Evolutionary conservation across 2,113 vertebrate species (phyloP), one percentile per base, ranked within the genome.

Genomic region (Chaenocephalus aceratus): DNA sequence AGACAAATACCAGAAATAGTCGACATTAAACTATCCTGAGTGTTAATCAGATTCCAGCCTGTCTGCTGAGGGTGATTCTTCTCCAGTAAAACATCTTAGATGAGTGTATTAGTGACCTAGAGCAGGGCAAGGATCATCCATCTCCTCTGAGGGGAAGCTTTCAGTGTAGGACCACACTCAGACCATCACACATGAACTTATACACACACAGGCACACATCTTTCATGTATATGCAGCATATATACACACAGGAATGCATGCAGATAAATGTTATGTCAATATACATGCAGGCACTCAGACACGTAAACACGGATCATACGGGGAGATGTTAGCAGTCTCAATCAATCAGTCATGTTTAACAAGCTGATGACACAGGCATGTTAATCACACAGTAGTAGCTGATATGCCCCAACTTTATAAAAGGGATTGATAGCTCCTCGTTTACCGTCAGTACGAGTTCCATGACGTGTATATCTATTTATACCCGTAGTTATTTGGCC

Each of bases 111-210:
- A 69, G 83, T 80, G 88, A 89, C 86, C 89, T 36, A 79, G 10
- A 63, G 23, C 6, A 0, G 76, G 52, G 44, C 72, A 30, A 54
- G 61, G 34, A 84, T 69, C 83, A 91, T 91, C 83, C 62, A 88
- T 91, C 91, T 90, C 76, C 45, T 34, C 57, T 48, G 30, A 87
- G 86, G 86, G 85, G 44, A 61, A 73, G 85, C 76, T 89, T 91
- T 87, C 78, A 87, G 85, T 14, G 72, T 36, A 77, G 54, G 79
- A 84, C 66, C 80, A 44, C 62, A 46, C 71, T 84, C 69, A 86
- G 76, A 83, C 68, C 61, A 74, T 58, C 85, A 79, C 87, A 74
- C 54, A 77, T 30, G 60, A 52, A 72, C 74, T 61, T 44, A 81
- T 10, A 75, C 54, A 77, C 54, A 80, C 15, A 67, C 54, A 57